Evolutionary conservation across 2,888 invertebrate genomes (phyloP), one percentile per base, ranked within the genome.

Genomic region (Phortica magna): DNA sequence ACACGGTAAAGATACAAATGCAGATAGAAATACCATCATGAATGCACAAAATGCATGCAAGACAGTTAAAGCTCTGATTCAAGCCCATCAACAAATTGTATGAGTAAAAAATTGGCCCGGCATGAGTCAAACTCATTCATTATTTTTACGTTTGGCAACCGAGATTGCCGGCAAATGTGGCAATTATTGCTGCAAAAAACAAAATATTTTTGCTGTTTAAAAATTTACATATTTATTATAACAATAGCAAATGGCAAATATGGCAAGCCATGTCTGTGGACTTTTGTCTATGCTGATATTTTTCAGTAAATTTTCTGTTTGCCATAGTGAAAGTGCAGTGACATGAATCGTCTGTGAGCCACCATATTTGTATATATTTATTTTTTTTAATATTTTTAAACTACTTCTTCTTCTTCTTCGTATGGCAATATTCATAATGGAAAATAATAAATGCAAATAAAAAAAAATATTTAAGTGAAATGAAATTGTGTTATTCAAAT

Each of bases 321-420:
- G 9, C 14, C 48, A 48, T 19, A 61, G 22, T 61, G 61, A 10
- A 61, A 61, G 10, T 19, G 61, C 61, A 61, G 61, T 61, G 61
- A 22, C 61, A 61, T 22, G 61, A 61, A 61, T 19, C n/a, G 14
- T 17, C 22, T 12, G 4, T 22, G 31, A 61, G 61, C 10, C 17
- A 61, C 10, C 57, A 14, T n/a, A 17, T 59, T 59, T 59, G 19
- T 61, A 7, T 5, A 61, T 1, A 61, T 19, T 17, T 59, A 5
- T 7, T 19, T 17, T 22, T 17, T 17, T 22, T 61, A 17, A 19
- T 61, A 9, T 61, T 61, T 61, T 22, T 22, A 61, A 61, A 19
- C 22, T 19, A 17, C 19, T 61, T 61, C 19, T 17, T 19, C 19
- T 61, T 61, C 19, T 17, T 19, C 19, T 1, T 48, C 48, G 48